These are phyloP conservation scores for Boulengerochromis microlepis DNA, from an alignment of 2,113 vertebrate genomes.

Conservation along the genomic window DNA sequence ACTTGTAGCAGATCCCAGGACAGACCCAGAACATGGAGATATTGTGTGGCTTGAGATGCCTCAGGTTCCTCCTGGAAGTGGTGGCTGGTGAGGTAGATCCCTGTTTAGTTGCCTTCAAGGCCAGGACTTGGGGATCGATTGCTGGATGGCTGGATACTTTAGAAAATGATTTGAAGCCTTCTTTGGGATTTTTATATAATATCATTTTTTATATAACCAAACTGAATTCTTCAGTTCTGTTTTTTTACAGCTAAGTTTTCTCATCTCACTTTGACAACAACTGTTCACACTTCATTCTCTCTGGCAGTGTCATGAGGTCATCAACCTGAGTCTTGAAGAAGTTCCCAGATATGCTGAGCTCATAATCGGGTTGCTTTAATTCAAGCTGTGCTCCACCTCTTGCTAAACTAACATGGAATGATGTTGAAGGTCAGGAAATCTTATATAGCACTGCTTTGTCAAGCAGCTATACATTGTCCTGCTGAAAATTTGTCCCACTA, in stretches of 20 bases:
- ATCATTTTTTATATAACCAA: neutral
- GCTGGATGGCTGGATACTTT: neutral
- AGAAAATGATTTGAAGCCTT: neutral
- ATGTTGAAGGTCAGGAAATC: neutral
- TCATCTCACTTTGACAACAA: neutral
- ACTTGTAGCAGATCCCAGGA: neutral
- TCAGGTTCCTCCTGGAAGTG: neutral
- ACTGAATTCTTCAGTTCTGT: neutral
- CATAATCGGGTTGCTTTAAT: neutral
- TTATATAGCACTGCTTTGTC: neutral
- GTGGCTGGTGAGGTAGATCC: neutral
- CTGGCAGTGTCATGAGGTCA: neutral
- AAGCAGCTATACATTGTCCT: neutral
- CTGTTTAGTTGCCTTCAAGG: neutral
- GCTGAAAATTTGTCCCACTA: neutral
- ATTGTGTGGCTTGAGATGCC: neutral
- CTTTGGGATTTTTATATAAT: neutral
- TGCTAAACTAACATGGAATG: neutral
- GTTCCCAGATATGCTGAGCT: neutral
- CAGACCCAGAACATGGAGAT: neutral
- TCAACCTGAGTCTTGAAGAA: neutral
- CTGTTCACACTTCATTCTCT: neutral
- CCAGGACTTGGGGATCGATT: neutral
- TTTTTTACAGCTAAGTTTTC: neutral
- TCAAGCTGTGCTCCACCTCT: neutral